Percentiles rank a stretch among this genome's conserved stretches.
phyloP scores from a whole-genome alignment of 2,888 invertebrate species.

The Pterobdella sp. region DNA sequence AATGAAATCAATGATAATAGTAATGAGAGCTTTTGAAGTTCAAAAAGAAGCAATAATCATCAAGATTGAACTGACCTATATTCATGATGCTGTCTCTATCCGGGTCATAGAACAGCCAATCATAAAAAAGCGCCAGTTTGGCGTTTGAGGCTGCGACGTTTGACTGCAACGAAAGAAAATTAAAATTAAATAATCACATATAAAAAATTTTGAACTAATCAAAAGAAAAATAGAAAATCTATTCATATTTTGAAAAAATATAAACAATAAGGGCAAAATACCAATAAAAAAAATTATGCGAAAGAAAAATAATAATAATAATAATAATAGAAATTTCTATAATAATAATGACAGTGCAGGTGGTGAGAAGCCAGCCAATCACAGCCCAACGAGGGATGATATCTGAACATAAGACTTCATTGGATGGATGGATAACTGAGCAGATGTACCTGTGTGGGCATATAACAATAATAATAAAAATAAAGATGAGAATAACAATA shows the following conservation, averaged over 20 bases:
- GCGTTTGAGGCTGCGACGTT: slow-evolving; percentile 81
- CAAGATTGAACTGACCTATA: slow-evolving; percentile 57
- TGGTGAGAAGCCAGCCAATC: slow-evolving; percentile 83
- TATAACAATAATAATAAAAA: neutral
- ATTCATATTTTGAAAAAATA: neutral
- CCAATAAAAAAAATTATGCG: no score
- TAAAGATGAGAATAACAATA: slow-evolving; percentile 3
- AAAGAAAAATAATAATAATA: slow-evolving; percentile 11
- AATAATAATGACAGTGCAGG: slow-evolving; percentile 61
- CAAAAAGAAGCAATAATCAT: neutral
- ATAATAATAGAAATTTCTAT: neutral
- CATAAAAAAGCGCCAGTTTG: slow-evolving; percentile 81
- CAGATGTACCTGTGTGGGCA: slow-evolving; percentile 63
- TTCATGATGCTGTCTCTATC: slow-evolving; percentile 91
- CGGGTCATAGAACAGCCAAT: slow-evolving; percentile 84
- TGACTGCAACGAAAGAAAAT: slow-evolving; percentile 52
- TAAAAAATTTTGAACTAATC: neutral
- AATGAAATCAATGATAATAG: neutral
- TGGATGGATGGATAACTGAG: slow-evolving; percentile 84
- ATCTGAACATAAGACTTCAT: slow-evolving; percentile 83
- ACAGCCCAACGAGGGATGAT: slow-evolving; percentile 90
- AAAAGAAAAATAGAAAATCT: neutral
- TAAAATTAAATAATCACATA: slow-evolving; percentile 7
- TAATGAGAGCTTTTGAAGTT: no score
- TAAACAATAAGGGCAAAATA: neutral